A percentile compares a stretch with the other conserved stretches of the same genome.
These are phyloP conservation scores for Brenthis ino DNA, from an alignment of 2,888 invertebrate species.

Conservation along the genomic window DNA sequence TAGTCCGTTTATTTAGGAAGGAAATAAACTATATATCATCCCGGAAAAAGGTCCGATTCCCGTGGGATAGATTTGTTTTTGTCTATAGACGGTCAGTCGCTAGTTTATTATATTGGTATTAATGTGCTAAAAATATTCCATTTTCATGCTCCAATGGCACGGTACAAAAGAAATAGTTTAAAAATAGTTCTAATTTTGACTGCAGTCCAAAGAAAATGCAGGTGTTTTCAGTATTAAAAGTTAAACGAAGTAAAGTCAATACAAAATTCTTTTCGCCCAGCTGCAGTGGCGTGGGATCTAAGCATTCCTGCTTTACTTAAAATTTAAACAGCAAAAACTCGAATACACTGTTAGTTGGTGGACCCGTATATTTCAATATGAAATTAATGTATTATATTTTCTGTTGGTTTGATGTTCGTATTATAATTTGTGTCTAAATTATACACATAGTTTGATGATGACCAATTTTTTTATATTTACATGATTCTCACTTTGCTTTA, in stretches of 20 bases:
- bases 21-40: no score
- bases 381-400: slow-evolving; percentile 17
- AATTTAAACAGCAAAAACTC: slow-evolving; percentile 52
- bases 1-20: no score
- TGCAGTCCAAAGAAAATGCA: slow-evolving; percentile 29
- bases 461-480: no score
- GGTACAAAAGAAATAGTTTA: slow-evolving; percentile 18
- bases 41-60: no score
- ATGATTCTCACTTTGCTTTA: no score
- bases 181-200: slow-evolving; percentile 21
- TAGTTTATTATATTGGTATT: background rate
- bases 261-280: slow-evolving; percentile 54
- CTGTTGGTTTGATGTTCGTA: no score
- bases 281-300: slow-evolving; percentile 48
- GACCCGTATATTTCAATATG: slow-evolving; percentile 43
- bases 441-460: no score
- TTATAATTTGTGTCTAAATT: no score
- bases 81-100: no score
- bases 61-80: no score
- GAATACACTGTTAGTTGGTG: slow-evolving; percentile 45
- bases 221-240: slow-evolving; percentile 33
- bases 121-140: background rate
- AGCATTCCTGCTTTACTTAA: slow-evolving; percentile 54
- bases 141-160: background rate
- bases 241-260: slow-evolving; percentile 43